These are phyloP conservation scores for Chloroceryle inda DNA, from an alignment of 2,797 vertebrate genomes.

Conservation along the genomic window DNA sequence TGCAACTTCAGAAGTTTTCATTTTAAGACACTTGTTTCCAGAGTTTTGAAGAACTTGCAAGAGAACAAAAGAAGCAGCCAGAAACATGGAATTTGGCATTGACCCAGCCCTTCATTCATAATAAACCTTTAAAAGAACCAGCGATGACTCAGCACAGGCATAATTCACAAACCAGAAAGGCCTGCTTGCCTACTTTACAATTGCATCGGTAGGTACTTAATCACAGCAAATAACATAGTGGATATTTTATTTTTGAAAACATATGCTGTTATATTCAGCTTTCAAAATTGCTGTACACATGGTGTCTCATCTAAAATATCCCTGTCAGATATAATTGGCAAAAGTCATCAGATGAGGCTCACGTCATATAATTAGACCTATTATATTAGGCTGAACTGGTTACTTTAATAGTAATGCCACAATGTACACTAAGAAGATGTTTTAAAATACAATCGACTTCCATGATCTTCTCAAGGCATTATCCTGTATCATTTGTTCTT, in stretches of 20 bases:
- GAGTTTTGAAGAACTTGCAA: conserved; percentile 8
- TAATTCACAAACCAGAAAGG: conserved; percentile 62
- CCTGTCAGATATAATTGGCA: conserved; percentile 61
- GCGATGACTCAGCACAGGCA: conserved; percentile 64
- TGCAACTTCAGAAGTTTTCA: not conserved
- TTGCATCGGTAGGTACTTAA: conserved; percentile 28
- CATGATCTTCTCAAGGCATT: conserved; percentile 37
- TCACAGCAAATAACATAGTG: conserved; percentile 44
- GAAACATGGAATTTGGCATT: conserved; percentile 54
- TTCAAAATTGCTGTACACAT: conserved; percentile 47
- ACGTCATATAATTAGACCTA: conserved; percentile 57
- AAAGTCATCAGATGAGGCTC: conserved; percentile 54
- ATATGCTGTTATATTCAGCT: conserved; percentile 36
- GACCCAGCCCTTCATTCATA: conserved; percentile 65
- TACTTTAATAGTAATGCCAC: conserved; percentile 14
- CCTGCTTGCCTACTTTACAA: conserved; percentile 44
- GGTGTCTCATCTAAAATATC: conserved; percentile 55
- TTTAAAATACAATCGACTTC: conserved; percentile 23
- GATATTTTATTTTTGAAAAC: conserved; percentile 58
- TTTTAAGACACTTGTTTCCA: conserved; percentile 10
- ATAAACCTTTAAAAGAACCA: conserved; percentile 14
- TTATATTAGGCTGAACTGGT: conserved; percentile 10
- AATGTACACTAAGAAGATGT: not conserved
- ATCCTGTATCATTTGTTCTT: conserved; percentile 38
- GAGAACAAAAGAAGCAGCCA: conserved; percentile 40